A percentile compares a stretch with the other conserved stretches of the same genome.
phyloP scores from a whole-genome alignment of 2,797 vertebrate species.

The Ptychadena robeensis region DNA sequence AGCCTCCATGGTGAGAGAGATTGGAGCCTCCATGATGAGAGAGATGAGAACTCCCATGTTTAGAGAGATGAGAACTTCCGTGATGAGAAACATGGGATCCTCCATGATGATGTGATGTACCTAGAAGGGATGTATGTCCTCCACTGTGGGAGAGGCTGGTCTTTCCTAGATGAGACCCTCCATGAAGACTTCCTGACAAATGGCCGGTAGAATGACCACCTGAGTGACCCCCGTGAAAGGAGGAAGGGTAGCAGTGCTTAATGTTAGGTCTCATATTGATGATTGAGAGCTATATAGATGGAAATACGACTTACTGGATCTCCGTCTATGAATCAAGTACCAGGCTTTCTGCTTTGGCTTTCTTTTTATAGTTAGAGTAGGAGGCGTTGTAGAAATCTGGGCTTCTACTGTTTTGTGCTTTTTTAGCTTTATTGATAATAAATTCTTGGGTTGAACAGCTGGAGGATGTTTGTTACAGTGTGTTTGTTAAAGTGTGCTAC shows the following conservation, averaged over 20 bases:
- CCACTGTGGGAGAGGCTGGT: conserved; percentile 8
- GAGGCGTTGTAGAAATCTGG: conserved; percentile 37
- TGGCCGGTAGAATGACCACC: conserved; percentile 15
- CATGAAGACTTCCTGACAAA: conserved; percentile 14
- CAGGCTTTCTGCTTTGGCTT: no score
- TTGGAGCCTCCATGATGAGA: conserved; percentile 25
- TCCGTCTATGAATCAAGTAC: not conserved
- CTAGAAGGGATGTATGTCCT: conserved; percentile 10
- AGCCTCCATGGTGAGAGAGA: conserved; percentile 16
- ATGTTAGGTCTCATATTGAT: conserved; percentile 33
- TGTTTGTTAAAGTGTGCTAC: not conserved
- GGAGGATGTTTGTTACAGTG: not conserved
- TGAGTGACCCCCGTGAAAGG: conserved; percentile 1
- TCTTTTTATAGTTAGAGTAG: conserved; percentile 23
- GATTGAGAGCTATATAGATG: not conserved
- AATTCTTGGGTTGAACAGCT: conserved; percentile 13
- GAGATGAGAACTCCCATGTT: conserved; percentile 4
- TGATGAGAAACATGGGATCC: not conserved
- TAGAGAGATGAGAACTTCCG: not conserved
- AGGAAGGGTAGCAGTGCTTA: conserved; percentile 12
- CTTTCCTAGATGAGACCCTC: conserved; percentile 19
- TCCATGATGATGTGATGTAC: conserved; percentile 12
- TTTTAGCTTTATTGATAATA: conserved; percentile 8
- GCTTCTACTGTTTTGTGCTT: not conserved
- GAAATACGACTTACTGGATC: not conserved